phyloP scores from a whole-genome alignment of 2,888 invertebrate genomes.

The Glyphotaelius pellucidus region DNA sequence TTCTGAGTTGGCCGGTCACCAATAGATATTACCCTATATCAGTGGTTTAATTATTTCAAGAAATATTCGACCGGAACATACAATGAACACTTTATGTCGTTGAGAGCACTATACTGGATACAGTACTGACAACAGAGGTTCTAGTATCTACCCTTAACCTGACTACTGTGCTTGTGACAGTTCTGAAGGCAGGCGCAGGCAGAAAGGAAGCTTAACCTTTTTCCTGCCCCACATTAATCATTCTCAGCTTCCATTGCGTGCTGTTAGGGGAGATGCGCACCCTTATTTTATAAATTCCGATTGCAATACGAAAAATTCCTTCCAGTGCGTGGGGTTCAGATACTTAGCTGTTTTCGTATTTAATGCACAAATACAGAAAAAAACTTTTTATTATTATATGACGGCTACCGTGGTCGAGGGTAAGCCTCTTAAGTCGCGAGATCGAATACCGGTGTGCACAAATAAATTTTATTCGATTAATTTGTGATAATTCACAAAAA shows the following conservation, averaged over 20 bases:
- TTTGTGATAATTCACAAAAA: no score
- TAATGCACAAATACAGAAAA: no score
- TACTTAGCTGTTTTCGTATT: no score
- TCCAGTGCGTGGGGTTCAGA: background rate
- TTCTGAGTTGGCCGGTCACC: no score
- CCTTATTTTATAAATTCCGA: background rate
- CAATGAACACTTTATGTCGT: background rate
- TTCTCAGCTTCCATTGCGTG: conserved; percentile 30
- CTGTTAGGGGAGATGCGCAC: conserved; percentile 4
- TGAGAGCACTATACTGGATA: background rate
- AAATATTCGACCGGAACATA: background rate
- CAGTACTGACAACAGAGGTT: background rate
- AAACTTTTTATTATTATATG: no score
- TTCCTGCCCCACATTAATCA: conserved; percentile 16
- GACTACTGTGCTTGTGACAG: background rate
- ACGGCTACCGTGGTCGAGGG: no score
- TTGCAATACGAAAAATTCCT: background rate
- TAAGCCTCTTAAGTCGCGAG: no score
- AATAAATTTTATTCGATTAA: no score
- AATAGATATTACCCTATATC: no score
- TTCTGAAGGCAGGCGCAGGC: background rate
- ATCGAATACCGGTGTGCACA: no score
- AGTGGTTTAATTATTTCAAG: background rate
- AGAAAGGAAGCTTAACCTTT: conserved; percentile 12
- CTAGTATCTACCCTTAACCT: background rate